phyloP scores from a whole-genome alignment of 1,140 invertebrate species.

The Drosophila mayri region DNA sequence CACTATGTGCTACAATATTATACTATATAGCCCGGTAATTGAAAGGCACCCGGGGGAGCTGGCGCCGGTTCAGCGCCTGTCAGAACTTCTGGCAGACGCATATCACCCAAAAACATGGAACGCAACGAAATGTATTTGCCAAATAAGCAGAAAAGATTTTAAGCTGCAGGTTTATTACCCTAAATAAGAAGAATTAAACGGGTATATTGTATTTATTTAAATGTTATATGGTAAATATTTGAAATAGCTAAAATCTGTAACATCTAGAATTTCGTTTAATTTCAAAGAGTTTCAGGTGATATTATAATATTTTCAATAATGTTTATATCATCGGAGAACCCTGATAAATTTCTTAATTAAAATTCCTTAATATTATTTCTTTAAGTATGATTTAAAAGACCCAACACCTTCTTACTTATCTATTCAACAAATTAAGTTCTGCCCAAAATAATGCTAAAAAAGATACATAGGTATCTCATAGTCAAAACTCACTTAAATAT shows the following conservation, averaged over 20 bases:
- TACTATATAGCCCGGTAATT: slow-evolving; percentile 15
- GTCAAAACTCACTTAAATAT: neutral
- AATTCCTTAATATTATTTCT: neutral
- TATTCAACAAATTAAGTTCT: neutral
- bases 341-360: neutral
- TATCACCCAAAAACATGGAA: slow-evolving; percentile 19
- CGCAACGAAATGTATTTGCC: slow-evolving; percentile 19
- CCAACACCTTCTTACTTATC: too few relatives aligned
- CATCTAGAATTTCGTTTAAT: too few relatives aligned
- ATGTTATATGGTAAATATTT: neutral
- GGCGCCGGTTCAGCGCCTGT: slow-evolving; percentile 31
- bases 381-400: too few relatives aligned
- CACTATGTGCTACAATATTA: slow-evolving; percentile 7
- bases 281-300: too few relatives aligned
- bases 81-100: slow-evolving; percentile 41
- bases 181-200: too few relatives aligned
- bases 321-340: too few relatives aligned
- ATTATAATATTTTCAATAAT: neutral
- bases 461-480: neutral
- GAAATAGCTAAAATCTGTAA: too few relatives aligned
- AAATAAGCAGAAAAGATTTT: slow-evolving; percentile 44
- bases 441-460: neutral
- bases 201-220: neutral
- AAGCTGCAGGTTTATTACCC: slow-evolving; percentile 24
- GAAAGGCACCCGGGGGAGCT: slow-evolving; percentile 20